These are phyloP conservation scores for Tringa solitaria DNA, from an alignment of 2,113 vertebrate genomes.

Conservation along the genomic window DNA sequence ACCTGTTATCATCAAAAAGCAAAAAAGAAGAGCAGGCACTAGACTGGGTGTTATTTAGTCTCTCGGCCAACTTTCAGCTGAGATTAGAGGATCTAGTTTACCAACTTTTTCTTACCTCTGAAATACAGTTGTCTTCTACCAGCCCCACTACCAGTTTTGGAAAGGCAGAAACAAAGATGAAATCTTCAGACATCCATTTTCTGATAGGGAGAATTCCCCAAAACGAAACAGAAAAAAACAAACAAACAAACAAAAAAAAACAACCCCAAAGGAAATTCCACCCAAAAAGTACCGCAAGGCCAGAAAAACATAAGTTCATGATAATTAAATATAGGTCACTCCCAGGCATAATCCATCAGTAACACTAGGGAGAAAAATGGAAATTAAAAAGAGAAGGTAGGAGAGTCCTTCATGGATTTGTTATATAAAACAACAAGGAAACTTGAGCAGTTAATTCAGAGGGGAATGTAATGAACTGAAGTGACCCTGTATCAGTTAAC, in stretches of 20 bases:
- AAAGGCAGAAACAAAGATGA: not conserved
- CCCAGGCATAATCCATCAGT: not conserved
- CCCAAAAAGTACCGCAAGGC: rapidly evolving
- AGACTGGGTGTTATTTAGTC: not conserved
- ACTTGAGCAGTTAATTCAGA: not conserved
- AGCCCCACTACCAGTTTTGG: not conserved
- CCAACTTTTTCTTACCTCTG: not conserved
- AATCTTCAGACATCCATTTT: not conserved
- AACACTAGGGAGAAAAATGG: not conserved
- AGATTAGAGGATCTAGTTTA: not conserved
- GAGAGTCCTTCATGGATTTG: not conserved
- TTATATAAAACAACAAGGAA: not conserved
- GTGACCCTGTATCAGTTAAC: not conserved
- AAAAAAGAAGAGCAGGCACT: not conserved
- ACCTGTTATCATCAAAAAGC: not conserved
- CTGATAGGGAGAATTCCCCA: not conserved
- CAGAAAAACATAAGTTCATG: not conserved
- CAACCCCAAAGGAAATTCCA: not conserved
- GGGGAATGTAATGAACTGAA: not conserved
- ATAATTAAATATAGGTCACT: not conserved
- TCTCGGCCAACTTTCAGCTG: not conserved
- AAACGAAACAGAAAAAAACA: no score
- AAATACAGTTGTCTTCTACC: not conserved
- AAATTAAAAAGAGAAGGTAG: not conserved
- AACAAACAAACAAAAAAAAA: no score